phyloP scores from a whole-genome alignment of 1,140 invertebrate species.

The Agrypnia vestita region DNA sequence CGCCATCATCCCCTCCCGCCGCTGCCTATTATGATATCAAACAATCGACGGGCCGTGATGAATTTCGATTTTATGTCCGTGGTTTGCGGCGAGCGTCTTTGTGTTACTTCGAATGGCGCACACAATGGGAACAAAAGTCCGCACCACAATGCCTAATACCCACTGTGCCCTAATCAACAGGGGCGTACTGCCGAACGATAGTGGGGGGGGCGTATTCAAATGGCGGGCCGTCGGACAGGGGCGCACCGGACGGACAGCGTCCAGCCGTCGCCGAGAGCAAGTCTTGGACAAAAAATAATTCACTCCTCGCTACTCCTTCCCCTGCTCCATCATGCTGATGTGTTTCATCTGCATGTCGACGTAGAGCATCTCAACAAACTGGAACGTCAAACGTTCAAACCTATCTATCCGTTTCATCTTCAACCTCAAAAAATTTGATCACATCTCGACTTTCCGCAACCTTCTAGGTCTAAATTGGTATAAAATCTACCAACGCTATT shows the following conservation, averaged over 20 bases:
- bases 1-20: neutral
- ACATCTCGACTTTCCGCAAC: no score
- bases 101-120: slow-evolving; percentile 63
- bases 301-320: no score
- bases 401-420: no score
- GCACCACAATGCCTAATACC: slow-evolving; percentile 75
- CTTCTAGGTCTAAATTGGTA: no score
- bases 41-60: slow-evolving; percentile 71
- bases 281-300: no score
- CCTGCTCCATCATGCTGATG: no score
- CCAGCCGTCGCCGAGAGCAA: neutral
- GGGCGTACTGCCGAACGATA: slow-evolving; percentile 49
- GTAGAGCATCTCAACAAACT: no score
- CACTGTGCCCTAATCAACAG: slow-evolving; percentile 62
- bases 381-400: no score
- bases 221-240: slow-evolving; percentile 14
- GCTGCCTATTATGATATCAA: slow-evolving; percentile 64
- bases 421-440: no score
- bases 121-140: slow-evolving; percentile 74
- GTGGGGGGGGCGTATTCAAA: slow-evolving; percentile 56
- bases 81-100: slow-evolving; percentile 68
- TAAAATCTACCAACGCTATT: no score
- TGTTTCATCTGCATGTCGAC: no score
- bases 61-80: slow-evolving; percentile 74
- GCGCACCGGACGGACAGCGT: slow-evolving; percentile 17